phyloP scores from a whole-genome alignment of 2,113 vertebrate genomes.

The Phasianus colchicus region DNA sequence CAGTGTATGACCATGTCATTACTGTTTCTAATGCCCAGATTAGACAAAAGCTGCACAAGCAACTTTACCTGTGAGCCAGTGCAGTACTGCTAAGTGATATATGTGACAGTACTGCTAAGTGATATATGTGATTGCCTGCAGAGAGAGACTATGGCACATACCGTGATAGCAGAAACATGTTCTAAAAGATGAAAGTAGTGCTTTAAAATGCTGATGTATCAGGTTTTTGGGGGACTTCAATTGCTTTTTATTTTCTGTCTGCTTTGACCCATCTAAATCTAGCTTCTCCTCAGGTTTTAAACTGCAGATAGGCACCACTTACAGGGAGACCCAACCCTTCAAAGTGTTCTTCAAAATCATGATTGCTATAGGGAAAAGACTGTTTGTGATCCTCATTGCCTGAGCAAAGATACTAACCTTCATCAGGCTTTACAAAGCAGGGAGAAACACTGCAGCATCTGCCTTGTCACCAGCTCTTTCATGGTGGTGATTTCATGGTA shows the following conservation, averaged over 20 bases:
- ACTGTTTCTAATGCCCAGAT: neutral
- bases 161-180: neutral
- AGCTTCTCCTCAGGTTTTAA: slow-evolving; percentile 1
- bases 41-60: neutral
- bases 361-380: neutral
- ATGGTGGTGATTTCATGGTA: neutral
- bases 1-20: neutral
- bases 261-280: slow-evolving; percentile 4
- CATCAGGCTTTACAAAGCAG: neutral
- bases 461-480: neutral
- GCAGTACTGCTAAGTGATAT: neutral
- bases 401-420: neutral
- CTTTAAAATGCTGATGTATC: slow-evolving; percentile 9
- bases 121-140: neutral
- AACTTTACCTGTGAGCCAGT: neutral
- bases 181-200: neutral
- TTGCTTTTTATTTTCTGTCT: slow-evolving; percentile 32
- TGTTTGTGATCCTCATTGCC: neutral
- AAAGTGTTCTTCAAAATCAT: neutral
- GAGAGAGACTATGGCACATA: neutral
- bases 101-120: neutral
- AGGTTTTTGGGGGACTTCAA: neutral
- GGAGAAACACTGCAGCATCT: neutral
- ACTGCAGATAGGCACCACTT: neutral
- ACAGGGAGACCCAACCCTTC: neutral